A percentile compares a stretch with the other conserved stretches of the same genome.
These are phyloP conservation scores for Synanthedon formicaeformis DNA, from an alignment of 2,888 invertebrate genomes.

Conservation along the genomic window DNA sequence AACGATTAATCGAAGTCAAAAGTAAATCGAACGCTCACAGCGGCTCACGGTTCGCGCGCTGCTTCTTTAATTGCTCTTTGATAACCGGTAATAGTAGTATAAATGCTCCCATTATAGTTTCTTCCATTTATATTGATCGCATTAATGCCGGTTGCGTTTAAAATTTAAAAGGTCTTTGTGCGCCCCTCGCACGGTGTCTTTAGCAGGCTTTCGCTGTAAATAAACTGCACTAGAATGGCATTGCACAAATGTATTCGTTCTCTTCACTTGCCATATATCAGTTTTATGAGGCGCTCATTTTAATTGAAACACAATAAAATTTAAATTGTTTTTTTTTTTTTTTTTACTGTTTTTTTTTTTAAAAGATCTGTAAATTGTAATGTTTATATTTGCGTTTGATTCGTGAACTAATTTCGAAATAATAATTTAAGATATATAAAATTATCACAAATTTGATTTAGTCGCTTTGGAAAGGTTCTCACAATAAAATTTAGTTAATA, in stretches of 20 bases:
- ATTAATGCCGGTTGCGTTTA: slow-evolving; percentile 34
- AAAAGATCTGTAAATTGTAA: too few relatives aligned
- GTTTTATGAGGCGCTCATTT: not conserved
- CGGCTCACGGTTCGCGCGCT: slow-evolving; percentile 36
- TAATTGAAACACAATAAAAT: not conserved
- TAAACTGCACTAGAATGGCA: slow-evolving; percentile 28
- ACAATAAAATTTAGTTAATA: too few relatives aligned
- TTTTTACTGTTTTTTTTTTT: not conserved
- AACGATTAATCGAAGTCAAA: slow-evolving; percentile 56
- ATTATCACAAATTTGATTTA: not conserved
- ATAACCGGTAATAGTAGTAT: slow-evolving; percentile 54
- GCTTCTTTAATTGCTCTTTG: slow-evolving; percentile 57
- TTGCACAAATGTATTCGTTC: slow-evolving; percentile 13
- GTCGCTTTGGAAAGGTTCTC: not conserved
- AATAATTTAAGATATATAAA: not conserved
- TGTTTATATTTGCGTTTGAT: too few relatives aligned
- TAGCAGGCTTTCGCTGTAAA: slow-evolving; percentile 17
- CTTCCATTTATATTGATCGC: slow-evolving; percentile 36
- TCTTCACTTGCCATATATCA: not conserved
- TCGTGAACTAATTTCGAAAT: not conserved
- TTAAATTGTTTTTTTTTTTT: not conserved
- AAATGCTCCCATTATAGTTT: slow-evolving; percentile 48
- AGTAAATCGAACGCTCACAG: slow-evolving; percentile 47
- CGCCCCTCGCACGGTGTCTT: slow-evolving; percentile 1
- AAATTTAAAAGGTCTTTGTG: slow-evolving; percentile 30